Evolutionary conservation across 2,888 invertebrate species (phyloP).

Genomic region (Kryphioiulus occultus): DNA sequence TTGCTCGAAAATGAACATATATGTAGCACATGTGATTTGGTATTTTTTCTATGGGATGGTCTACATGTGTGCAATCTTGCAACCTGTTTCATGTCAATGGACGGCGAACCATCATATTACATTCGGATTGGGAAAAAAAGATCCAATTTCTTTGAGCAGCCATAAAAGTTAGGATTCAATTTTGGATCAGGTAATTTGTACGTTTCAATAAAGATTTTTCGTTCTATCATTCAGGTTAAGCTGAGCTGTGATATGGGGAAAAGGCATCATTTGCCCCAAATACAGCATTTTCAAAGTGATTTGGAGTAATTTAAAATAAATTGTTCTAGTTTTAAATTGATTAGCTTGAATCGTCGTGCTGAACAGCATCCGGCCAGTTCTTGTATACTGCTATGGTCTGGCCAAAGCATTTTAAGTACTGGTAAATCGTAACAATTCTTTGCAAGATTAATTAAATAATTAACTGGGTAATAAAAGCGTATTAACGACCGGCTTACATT

Average conservation of each 20-base stretch:
- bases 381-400: no score
- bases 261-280: neutral
- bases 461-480: no score
- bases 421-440: no score
- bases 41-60: neutral
- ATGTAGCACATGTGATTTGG: neutral
- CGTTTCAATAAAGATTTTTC: neutral
- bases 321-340: neutral
- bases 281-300: neutral
- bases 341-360: neutral
- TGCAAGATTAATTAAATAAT: no score
- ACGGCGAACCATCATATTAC: neutral
- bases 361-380: neutral
- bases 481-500: no score
- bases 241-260: neutral
- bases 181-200: neutral
- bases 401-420: no score
- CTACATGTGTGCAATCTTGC: neutral
- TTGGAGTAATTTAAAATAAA: neutral
- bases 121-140: neutral
- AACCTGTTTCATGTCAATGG: neutral
- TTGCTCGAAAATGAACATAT: no score
- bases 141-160: neutral
- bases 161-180: neutral
- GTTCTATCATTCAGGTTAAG: neutral